Base-by-base conservation (phyloP, 2,888 invertebrate genomes). In the Allophyes oxyacanthae region DNA sequence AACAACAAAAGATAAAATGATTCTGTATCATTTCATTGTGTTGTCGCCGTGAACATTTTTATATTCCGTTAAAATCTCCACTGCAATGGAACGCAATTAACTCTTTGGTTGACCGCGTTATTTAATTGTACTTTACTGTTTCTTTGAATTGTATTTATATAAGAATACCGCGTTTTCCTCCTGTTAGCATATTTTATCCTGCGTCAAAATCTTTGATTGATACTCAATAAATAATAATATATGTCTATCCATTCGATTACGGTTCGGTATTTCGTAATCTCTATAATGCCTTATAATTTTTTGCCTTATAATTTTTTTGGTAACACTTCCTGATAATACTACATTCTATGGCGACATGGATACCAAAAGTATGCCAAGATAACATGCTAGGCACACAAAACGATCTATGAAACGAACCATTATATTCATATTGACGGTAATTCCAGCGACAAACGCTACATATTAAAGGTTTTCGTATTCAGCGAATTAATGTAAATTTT, bases 401-500 rank as follows among this genome's bases (percentile, higher is more conserved):
- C 59, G 64, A 59, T 68, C 60, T 48, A 49, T 32, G 40, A 46
- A 68, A 59, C 56, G 49, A 58, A 49, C 58, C 45, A 64, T 58
- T 77, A 77, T 73, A 79, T 81, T 78, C 67, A 78, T 78, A 78
- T 77, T 72, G 62, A 77, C 69, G 71, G 75, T 75, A 77, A 82
- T 81, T 66, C 72, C 72, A 75, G 63, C 64, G 42, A 66, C 69
- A 55, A 50, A 57, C 60, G 60, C 56, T 70, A 78, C 78, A 79
- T 78, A 80, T 62, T 64, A 56, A 72, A 75, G 64, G 64, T 72
- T 79, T 74, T 73, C 66, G 71, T 73, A 79, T 76, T 68, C 77
- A 53, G 51, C 64, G 32, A 78, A 76, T 83, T 83, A 86, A 87
- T 87, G 72, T 71, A 78, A 85, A 88, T 84, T 65, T 51, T 8